Evolutionary conservation across 2,113 vertebrate genomes (phyloP).

Genomic region (Oenanthe melanoleuca): DNA sequence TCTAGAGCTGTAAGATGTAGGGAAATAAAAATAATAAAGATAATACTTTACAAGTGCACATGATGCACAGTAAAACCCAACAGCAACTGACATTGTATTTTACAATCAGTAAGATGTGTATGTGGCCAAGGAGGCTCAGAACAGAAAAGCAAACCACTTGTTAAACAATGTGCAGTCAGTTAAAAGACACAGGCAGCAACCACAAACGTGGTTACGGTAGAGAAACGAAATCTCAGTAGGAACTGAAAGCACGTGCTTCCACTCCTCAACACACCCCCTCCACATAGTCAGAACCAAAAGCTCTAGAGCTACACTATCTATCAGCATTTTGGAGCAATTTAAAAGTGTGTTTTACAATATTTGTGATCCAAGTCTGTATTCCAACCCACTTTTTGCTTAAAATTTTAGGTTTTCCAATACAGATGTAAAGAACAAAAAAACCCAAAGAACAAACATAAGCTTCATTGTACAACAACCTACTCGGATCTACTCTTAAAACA

Average conservation of each 20-base stretch:
- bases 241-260: fast-evolving
- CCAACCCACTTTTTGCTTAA: not conserved
- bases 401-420: not conserved
- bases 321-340: not conserved
- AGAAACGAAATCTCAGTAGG: not conserved
- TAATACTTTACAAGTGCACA: not conserved
- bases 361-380: not conserved
- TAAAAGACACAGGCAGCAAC: not conserved
- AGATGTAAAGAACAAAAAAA: not conserved
- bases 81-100: not conserved
- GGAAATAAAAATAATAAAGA: not conserved
- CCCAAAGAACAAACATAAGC: not conserved
- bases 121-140: not conserved
- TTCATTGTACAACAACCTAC: not conserved
- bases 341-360: not conserved
- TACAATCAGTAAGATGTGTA: not conserved
- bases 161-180: not conserved
- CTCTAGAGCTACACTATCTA: not conserved
- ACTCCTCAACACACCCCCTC: not conserved
- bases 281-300: not conserved
- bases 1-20: not conserved
- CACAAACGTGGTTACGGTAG: not conserved
- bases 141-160: not conserved
- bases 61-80: not conserved
- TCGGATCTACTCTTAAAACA: not conserved